phyloP scores from a whole-genome alignment of 2,888 invertebrate genomes.

The Aleiodes leptofemur region DNA sequence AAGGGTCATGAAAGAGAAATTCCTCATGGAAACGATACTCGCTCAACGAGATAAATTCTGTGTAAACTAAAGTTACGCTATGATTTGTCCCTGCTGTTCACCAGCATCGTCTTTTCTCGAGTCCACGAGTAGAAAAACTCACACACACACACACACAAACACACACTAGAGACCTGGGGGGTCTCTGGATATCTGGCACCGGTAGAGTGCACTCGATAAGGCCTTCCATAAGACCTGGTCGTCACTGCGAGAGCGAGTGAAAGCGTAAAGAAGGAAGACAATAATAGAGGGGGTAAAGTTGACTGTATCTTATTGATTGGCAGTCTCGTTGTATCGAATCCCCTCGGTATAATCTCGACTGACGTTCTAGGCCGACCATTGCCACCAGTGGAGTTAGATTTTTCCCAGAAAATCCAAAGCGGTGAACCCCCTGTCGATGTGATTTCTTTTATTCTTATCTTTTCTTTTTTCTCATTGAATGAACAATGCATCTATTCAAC shows the following conservation, averaged over 20 bases:
- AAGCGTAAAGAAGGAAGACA: conserved; percentile 21
- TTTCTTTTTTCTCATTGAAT: conserved; percentile 15
- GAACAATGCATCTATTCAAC: conserved; percentile 31
- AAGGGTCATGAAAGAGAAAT: not conserved
- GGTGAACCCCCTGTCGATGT: not conserved
- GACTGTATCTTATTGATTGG: conserved; percentile 71
- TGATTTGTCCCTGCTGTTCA: conserved; percentile 27
- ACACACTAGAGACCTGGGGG: conserved; percentile 46
- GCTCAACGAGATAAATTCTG: conserved; percentile 27
- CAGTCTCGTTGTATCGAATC: conserved; percentile 67
- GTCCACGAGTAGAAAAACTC: conserved; percentile 54
- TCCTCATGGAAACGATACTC: conserved; percentile 21
- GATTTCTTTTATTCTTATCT: too few species aligned
- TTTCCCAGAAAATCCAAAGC: conserved; percentile 37
- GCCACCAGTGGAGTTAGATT: conserved; percentile 36
- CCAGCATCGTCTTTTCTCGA: conserved; percentile 49
- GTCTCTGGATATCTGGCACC: conserved; percentile 58
- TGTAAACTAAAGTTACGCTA: conserved; percentile 19
- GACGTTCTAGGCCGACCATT: conserved; percentile 42
- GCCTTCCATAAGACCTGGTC: conserved; percentile 49
- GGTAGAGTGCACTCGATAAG: conserved; percentile 67
- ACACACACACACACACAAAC: conserved; percentile 31
- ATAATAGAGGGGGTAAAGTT: conserved; percentile 35
- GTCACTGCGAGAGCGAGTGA: conserved; percentile 16
- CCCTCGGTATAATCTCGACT: conserved; percentile 61